Percentiles rank a stretch among this genome's conserved stretches.
These are phyloP conservation scores for Calameuta idolon DNA, from an alignment of 2,888 invertebrate species.

Conservation along the genomic window DNA sequence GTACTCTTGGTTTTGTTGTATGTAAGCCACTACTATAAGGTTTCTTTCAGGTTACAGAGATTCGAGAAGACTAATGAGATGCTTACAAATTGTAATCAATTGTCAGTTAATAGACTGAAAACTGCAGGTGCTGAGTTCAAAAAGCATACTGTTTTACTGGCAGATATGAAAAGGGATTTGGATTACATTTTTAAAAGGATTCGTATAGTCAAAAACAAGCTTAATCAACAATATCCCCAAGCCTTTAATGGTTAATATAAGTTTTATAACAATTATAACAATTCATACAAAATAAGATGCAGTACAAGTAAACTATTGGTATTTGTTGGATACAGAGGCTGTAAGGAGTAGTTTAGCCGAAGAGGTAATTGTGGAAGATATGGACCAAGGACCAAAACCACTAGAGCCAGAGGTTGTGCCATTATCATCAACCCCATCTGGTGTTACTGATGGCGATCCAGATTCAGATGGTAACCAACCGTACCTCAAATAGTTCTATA, in stretches of 20 bases:
- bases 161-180: slow-evolving; percentile 94
- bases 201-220: slow-evolving; percentile 82
- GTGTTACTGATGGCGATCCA: slow-evolving; percentile 52
- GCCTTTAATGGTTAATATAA: slow-evolving; percentile 59
- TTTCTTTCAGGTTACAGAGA: slow-evolving; percentile 82
- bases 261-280: neutral
- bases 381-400: slow-evolving; percentile 54
- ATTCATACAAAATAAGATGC: neutral
- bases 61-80: slow-evolving; percentile 99
- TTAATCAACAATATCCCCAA: slow-evolving; percentile 71
- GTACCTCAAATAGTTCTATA: slow-evolving; percentile 38
- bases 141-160: slow-evolving; percentile 86
- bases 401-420: slow-evolving; percentile 57
- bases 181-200: slow-evolving; percentile 95
- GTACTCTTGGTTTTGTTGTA: neutral
- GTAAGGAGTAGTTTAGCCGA: slow-evolving; percentile 63
- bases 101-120: slow-evolving; percentile 90
- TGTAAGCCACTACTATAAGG: neutral
- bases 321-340: slow-evolving; percentile 48
- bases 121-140: slow-evolving; percentile 90
- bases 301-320: neutral
- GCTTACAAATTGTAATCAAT: slow-evolving; percentile 94
- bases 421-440: slow-evolving; percentile 36
- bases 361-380: slow-evolving; percentile 63
- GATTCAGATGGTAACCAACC: slow-evolving; percentile 64